Evolutionary conservation across 2,888 invertebrate species (phyloP).

Genomic region (Euspilapteryx auroguttella): DNA sequence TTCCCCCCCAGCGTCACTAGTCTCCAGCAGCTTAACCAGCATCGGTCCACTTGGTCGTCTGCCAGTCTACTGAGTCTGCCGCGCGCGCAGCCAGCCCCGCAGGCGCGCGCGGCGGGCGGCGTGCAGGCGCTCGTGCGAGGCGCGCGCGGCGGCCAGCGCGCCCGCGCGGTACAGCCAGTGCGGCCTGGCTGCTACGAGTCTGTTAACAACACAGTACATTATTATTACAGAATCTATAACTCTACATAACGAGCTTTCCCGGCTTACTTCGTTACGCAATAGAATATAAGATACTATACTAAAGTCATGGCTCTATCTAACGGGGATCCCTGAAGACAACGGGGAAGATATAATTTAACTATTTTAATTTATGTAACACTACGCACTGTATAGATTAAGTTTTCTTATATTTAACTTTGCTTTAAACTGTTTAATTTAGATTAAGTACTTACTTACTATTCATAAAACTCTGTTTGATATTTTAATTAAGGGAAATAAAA

Average conservation of each 20-base stretch:
- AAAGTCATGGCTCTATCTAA: background rate
- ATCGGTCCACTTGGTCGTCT: no score
- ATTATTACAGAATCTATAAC: background rate
- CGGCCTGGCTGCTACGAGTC: slow-evolving; percentile 29
- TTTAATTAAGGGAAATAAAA: no score
- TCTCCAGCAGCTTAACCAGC: background rate
- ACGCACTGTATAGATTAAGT: no score
- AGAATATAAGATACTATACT: no score
- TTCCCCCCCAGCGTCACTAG: background rate
- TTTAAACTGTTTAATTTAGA: no score
- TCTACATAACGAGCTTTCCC: no score
- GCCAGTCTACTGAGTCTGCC: slow-evolving; percentile 5
- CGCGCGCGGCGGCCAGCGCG: slow-evolving; percentile 23
- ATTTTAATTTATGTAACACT: no score
- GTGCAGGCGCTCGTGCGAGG: slow-evolving; percentile 21
- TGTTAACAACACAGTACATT: slow-evolving; percentile 7
- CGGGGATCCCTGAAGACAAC: background rate
- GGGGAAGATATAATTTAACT: no score
- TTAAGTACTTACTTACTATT: no score
- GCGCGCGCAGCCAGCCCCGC: slow-evolving; percentile 20
- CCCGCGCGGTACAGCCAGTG: slow-evolving; percentile 36
- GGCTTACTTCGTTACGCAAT: no score
- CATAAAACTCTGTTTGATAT: no score
- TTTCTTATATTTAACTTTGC: no score
- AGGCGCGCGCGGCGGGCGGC: slow-evolving; percentile 20